A percentile compares a stretch with the other conserved stretches of the same genome.
Evolutionary conservation across 2,113 vertebrate species (phyloP).

Genomic region (Puma concolor): DNA sequence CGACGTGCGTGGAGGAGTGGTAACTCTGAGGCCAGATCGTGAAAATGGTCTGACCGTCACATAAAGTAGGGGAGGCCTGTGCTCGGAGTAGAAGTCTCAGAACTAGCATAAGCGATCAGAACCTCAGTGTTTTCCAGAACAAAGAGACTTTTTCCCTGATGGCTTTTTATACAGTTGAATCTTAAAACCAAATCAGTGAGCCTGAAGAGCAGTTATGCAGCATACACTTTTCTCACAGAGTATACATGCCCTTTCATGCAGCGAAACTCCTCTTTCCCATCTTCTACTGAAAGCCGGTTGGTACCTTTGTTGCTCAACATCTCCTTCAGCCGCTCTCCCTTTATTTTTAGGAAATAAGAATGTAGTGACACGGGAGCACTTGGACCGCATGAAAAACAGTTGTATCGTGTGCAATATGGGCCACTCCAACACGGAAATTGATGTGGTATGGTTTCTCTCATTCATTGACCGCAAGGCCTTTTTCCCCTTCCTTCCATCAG

Average conservation of each 20-base stretch:
- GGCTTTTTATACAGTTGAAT: not conserved
- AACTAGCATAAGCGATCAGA: not conserved
- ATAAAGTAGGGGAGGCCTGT: not conserved
- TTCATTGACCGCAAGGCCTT: not conserved
- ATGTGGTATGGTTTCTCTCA: conserved; percentile 91
- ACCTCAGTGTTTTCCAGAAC: not conserved
- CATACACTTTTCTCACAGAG: not conserved
- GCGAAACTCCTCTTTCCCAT: not conserved
- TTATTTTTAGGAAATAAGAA: conserved; percentile 95
- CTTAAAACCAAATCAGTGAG: not conserved
- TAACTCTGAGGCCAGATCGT: not conserved
- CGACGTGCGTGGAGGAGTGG: not conserved
- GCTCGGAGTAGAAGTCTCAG: not conserved
- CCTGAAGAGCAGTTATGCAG: not conserved
- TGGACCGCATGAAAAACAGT: conserved; percentile 98
- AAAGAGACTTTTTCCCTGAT: not conserved
- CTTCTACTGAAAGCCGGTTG: not conserved
- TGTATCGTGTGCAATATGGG: conserved; percentile 99
- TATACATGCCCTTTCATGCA: not conserved
- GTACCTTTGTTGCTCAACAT: not conserved
- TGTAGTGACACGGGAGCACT: conserved; percentile 96
- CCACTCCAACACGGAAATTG: conserved; percentile 98
- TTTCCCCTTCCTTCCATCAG: not conserved
- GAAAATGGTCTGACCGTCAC: not conserved
- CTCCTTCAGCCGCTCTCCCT: conserved; percentile 5